These are phyloP conservation scores for Drosophila lacertosa DNA, from an alignment of 1,140 invertebrate species.

Conservation along the genomic window DNA sequence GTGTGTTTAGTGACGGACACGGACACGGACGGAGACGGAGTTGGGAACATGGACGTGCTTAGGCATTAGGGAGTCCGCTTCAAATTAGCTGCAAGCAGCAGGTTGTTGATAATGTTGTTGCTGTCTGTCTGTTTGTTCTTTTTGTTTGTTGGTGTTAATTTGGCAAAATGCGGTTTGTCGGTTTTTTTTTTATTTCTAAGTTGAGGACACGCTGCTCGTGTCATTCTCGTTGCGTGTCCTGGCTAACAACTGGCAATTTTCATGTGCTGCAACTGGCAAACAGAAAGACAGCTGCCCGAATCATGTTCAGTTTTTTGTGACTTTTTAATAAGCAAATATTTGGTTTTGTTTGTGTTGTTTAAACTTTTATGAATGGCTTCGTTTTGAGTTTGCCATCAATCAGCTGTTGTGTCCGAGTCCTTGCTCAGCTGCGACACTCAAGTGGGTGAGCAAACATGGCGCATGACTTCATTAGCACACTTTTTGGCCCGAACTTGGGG, in stretches of 20 bases:
- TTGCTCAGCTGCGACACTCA: neutral
- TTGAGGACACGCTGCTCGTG: constrained; percentile 32
- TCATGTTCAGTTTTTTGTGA: constrained; percentile 24
- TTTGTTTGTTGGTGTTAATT: constrained; percentile 64
- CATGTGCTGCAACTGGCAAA: constrained; percentile 66
- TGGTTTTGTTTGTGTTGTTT: constrained; percentile 41
- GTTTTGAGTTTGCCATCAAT: constrained; percentile 43
- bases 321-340: constrained; percentile 73
- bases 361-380: constrained; percentile 64
- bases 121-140: constrained; percentile 17
- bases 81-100: constrained; percentile 50
- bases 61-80: constrained; percentile 71
- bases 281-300: constrained; percentile 56
- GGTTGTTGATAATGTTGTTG: constrained; percentile 23
- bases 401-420: constrained; percentile 42
- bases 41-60: constrained; percentile 75
- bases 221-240: constrained; percentile 68
- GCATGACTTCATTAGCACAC: constrained; percentile 58
- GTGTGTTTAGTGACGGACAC: constrained; percentile 73
- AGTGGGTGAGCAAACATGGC: constrained; percentile 40
- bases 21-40: too few relatives aligned
- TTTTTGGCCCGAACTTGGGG: constrained; percentile 22
- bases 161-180: constrained; percentile 73
- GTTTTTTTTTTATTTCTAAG: constrained; percentile 42
- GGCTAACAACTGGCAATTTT: constrained; percentile 59